Evolutionary conservation across 64 coral and sea anemone species (phyloP).

Genomic region (Exaiptasia diaphana): DNA sequence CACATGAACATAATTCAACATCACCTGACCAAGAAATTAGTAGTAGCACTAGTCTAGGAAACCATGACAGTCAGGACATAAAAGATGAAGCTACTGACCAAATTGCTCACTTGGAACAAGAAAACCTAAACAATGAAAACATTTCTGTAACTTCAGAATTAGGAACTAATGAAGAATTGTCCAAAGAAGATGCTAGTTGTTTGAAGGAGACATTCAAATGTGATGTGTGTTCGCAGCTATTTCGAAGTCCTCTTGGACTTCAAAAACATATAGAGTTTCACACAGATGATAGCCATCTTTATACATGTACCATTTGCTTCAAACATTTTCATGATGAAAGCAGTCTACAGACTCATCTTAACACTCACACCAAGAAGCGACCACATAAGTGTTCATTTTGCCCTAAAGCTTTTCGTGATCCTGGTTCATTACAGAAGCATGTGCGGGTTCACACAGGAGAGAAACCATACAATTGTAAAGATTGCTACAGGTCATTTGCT

Average conservation of each 20-base stretch:
- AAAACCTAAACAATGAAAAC: too few relatives aligned
- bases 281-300: conserved; percentile 72
- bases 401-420: conserved; percentile 94
- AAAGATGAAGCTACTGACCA: too few relatives aligned
- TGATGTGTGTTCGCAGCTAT: conserved; percentile 87
- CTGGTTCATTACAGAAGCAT: conserved; percentile 96
- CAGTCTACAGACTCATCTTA: conserved; percentile 68
- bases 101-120: too few relatives aligned
- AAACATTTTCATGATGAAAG: conserved; percentile 53
- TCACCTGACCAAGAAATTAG: too few relatives aligned
- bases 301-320: conserved; percentile 88
- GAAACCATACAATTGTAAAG: conserved; percentile 85
- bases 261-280: conserved; percentile 98
- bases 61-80: too few relatives aligned
- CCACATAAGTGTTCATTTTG: conserved; percentile 94
- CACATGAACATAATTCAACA: too few relatives aligned
- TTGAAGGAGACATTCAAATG: conserved; percentile 76
- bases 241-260: conserved; percentile 84
- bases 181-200: conserved; percentile 18
- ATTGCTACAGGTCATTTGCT: conserved; percentile 72
- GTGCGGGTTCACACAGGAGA: conserved; percentile 94
- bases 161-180: neutral
- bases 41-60: too few relatives aligned
- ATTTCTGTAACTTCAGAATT: too few relatives aligned
- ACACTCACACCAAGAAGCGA: conserved; percentile 75